Conservation (phyloP, 2,797 vertebrate species). For the Petrocephalus schoutedeni region DNA sequence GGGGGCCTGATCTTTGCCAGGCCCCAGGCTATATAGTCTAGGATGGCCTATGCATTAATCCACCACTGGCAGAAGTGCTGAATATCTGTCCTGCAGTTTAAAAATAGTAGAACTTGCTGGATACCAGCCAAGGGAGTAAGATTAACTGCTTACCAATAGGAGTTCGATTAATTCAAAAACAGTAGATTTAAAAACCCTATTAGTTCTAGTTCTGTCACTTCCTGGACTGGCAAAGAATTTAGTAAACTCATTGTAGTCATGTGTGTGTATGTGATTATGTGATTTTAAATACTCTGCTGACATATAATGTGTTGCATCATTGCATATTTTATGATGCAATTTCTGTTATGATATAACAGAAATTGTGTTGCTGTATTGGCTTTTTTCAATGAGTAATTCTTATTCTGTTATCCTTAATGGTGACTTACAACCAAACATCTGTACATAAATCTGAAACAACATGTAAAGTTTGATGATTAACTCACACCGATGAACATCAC, state of each 20-base stretch:
- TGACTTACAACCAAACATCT: neutral
- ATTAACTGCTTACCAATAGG: neutral
- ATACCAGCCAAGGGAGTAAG: conserved; percentile 38
- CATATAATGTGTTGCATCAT: neutral
- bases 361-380: neutral
- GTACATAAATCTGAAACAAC: neutral
- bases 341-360: neutral
- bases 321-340: neutral
- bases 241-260: neutral
- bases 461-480: neutral
- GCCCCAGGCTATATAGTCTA: neutral
- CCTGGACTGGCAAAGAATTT: conserved; percentile 53
- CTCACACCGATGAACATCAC: neutral
- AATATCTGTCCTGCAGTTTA: neutral
- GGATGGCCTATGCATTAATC: neutral
- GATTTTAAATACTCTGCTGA: neutral
- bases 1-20: neutral
- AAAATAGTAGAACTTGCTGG: conserved; percentile 28
- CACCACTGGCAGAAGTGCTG: neutral
- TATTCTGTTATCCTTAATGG: neutral
- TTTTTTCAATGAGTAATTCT: neutral
- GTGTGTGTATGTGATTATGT: neutral
- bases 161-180: conserved; percentile 7
- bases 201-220: conserved; percentile 65
- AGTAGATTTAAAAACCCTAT: conserved; percentile 58